phyloP scores from a whole-genome alignment of 2,113 vertebrate species.

The Scalopus aquaticus region DNA sequence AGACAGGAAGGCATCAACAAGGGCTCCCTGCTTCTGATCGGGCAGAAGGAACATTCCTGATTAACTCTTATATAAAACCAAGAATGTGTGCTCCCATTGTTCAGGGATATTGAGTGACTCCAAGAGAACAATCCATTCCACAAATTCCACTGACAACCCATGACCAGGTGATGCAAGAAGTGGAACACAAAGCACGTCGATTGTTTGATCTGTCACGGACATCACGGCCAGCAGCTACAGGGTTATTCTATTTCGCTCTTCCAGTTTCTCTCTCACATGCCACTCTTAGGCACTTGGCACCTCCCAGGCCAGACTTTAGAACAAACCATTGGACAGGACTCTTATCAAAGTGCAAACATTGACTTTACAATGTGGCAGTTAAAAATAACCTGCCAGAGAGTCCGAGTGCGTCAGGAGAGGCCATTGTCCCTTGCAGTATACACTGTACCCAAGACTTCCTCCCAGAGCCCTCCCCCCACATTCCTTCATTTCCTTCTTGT shows the following conservation, averaged over 20 bases:
- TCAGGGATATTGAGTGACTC: conserved; percentile 19
- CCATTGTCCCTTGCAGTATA: background rate
- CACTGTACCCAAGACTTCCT: background rate
- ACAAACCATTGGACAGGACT: conserved; percentile 51
- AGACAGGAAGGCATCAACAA: background rate
- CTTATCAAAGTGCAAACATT: conserved; percentile 79
- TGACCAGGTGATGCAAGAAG: conserved; percentile 64
- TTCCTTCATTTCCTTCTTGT: conserved; percentile 17
- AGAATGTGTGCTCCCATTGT: conserved; percentile 48
- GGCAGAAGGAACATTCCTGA: background rate
- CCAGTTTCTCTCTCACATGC: background rate
- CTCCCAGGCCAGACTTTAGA: conserved; percentile 64
- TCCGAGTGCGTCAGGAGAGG: conserved; percentile 1
- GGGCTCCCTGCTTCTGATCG: background rate
- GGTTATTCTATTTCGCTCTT: conserved; percentile 44
- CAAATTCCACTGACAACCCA: conserved; percentile 64
- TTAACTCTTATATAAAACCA: conserved; percentile 27
- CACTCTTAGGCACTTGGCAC: background rate
- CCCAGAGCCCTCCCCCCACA: background rate
- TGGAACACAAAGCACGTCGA: background rate
- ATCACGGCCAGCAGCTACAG: conserved; percentile 37
- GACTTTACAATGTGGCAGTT: conserved; percentile 73
- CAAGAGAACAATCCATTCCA: conserved; percentile 79
- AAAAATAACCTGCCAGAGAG: conserved; percentile 76
- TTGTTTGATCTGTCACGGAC: conserved; percentile 45